phyloP scores from a whole-genome alignment of 2,888 invertebrate species.

The Coenonympha arcania region DNA sequence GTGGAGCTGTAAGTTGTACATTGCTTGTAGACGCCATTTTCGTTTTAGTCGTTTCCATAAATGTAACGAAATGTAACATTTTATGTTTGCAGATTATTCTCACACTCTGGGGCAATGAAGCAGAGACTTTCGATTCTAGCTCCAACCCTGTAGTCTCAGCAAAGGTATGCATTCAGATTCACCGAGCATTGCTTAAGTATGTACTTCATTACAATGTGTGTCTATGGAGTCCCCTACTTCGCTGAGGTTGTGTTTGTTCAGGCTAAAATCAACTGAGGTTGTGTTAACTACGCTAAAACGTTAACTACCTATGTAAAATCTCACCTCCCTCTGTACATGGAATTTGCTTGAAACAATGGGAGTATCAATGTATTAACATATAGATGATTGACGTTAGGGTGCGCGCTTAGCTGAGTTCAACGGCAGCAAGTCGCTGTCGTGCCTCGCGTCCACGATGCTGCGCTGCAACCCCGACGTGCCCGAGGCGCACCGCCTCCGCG shows the following conservation, averaged over 20 bases:
- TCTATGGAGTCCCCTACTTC: no score
- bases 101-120: constrained; percentile 93
- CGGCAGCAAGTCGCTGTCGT: constrained; percentile 82
- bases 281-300: no score
- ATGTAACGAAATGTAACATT: neutral
- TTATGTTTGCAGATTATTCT: constrained; percentile 74
- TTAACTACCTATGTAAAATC: no score
- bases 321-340: no score
- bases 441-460: constrained; percentile 75
- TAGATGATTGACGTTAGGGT: constrained; percentile 51
- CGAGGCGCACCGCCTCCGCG: constrained; percentile 87
- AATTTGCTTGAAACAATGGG: no score
- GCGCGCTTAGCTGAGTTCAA: constrained; percentile 90
- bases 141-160: constrained; percentile 87
- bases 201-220: no score
- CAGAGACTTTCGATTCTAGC: constrained; percentile 85
- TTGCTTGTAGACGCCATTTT: neutral
- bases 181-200: no score
- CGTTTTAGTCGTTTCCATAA: no score
- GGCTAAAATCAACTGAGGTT: no score
- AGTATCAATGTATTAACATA: neutral
- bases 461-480: constrained; percentile 91
- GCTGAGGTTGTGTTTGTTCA: no score
- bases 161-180: constrained; percentile 67
- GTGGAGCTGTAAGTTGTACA: constrained; percentile 72